Percentiles rank a stretch among this genome's conserved stretches.
These are phyloP conservation scores for Gallinago stenura DNA, from an alignment of 2,797 vertebrate species.

Conservation along the genomic window DNA sequence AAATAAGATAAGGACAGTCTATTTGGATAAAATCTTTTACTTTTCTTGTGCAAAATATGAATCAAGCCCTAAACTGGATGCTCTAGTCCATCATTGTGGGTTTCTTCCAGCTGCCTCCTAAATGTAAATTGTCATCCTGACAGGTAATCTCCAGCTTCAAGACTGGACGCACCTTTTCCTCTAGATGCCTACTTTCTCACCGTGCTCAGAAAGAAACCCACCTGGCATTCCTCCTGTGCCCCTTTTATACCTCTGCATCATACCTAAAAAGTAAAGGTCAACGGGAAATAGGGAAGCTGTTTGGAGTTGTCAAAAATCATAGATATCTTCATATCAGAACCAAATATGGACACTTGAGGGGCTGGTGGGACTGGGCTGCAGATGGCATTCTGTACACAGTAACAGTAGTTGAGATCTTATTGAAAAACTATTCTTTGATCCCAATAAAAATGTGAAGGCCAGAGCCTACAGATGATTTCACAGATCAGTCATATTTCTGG, in stretches of 20 bases:
- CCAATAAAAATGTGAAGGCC: neutral
- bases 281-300: neutral
- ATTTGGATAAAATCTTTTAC: neutral
- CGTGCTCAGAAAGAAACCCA: neutral
- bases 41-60: neutral
- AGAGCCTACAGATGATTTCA: neutral
- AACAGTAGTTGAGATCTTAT: neutral
- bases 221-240: neutral
- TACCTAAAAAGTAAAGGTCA: neutral
- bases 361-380: neutral
- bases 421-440: neutral
- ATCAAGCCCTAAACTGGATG: neutral
- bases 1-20: neutral
- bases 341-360: neutral
- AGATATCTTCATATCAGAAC: neutral
- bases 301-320: neutral
- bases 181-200: neutral
- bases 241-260: neutral
- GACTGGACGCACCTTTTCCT: neutral
- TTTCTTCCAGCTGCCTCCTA: neutral
- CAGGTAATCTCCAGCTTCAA: neutral
- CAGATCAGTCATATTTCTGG: neutral
- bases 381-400: neutral
- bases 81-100: neutral
- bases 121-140: neutral